Percentiles rank a stretch among this genome's conserved stretches.
Evolutionary conservation across 2,797 vertebrate genomes (phyloP).

Genomic region (Mormyrus proboscirostris): DNA sequence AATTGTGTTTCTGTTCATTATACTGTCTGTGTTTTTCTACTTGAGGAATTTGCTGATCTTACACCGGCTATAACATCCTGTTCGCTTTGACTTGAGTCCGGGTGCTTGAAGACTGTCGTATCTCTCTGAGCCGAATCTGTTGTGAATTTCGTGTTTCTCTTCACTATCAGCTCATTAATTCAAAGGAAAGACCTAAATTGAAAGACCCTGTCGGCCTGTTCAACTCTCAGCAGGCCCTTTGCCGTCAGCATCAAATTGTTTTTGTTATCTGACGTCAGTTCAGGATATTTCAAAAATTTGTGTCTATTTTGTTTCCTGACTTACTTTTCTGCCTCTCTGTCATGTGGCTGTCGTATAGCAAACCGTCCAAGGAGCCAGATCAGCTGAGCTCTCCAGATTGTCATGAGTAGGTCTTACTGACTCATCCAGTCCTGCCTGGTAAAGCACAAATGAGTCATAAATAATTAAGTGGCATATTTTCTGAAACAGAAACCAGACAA

Average conservation of each 20-base stretch:
- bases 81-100: background rate
- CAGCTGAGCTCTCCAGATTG: background rate
- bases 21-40: background rate
- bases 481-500: background rate
- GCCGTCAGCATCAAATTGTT: background rate
- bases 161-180: background rate
- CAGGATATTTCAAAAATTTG: background rate
- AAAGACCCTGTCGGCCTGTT: background rate
- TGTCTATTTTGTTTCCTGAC: background rate
- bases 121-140: background rate
- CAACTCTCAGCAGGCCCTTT: background rate
- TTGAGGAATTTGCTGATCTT: background rate
- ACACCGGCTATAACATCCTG: background rate
- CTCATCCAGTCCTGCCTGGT: background rate
- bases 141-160: background rate
- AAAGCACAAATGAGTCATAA: background rate
- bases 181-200: too few relatives aligned
- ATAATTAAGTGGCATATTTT: background rate
- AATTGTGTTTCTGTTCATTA: background rate
- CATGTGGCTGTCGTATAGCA: background rate
- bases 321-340: background rate
- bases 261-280: background rate
- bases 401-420: slow-evolving; percentile 7
- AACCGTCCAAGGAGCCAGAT: background rate
- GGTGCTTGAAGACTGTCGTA: background rate